Base-by-base conservation (phyloP, 2,888 invertebrate species). In the Meloe dianella region DNA sequence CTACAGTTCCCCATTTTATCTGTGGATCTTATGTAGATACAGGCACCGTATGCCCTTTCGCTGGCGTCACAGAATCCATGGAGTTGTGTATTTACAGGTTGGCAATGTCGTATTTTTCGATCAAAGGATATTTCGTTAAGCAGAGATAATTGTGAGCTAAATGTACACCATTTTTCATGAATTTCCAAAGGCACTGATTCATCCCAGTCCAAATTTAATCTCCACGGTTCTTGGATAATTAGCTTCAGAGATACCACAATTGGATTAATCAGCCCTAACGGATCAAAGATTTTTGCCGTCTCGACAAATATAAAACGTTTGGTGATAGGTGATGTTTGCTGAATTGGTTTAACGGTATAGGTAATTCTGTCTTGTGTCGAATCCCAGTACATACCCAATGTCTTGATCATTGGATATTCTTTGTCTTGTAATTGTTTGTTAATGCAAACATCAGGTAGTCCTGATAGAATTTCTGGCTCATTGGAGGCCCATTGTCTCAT, bases 261-360 rank as follows among this genome's bases (percentile, higher is more conserved):
- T 9, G 67, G 67, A 24, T 17, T n/a, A 2, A 68, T 1, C 2
- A 68, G 22, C 1, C 68, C 65, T 1, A 68, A 30, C 0, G 68
- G 65, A 35, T 68, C 68, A 47, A 70, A 71, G 32, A 70, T 68
- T 24, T 67, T 56, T 10, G 64, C 20, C 1, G 66, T 61, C 10
- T 17, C 30, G 1, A 60, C 60, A 22, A 67, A 57, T 8, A 66
- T 60, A 24, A 35, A 32, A 35, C 64, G 30, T 67, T 67, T 67
- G 7, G 66, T 56, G 4, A 51, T 27, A 10, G 27, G 41, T 17
- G 47, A 9, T 29, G 6, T 32, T 38, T 27, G 2, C 27, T n/a
- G 14, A n/a, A 59, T 12, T 24, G 61, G 41, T 32, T 5, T 32
- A 10, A 61, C 20, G 24, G 41, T 20, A 59, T 68, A 69, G 27